phyloP scores from a whole-genome alignment of 1,140 invertebrate genomes.

The Orius laevigatus region DNA sequence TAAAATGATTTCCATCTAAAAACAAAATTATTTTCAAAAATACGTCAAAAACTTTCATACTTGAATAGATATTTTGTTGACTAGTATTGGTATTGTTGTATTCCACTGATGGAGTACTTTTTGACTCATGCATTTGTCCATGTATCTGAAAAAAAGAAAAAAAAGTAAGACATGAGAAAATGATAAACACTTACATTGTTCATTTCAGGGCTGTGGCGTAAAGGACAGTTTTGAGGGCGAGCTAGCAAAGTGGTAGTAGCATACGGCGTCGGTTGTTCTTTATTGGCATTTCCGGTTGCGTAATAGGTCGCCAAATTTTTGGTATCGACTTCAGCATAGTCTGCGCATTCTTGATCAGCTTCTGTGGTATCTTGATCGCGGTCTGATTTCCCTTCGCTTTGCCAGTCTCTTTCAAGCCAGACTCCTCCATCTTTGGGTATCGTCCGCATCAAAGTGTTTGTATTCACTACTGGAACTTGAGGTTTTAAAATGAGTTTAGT shows the following conservation, averaged over 20 bases:
- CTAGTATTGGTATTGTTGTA: slow-evolving; percentile 15
- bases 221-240: slow-evolving; percentile 5
- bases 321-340: slow-evolving; percentile 63
- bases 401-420: slow-evolving; percentile 60
- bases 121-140: slow-evolving; percentile 12
- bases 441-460: slow-evolving; percentile 15
- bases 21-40: not conserved
- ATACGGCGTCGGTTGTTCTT: slow-evolving; percentile 58
- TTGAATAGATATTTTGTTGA: slow-evolving; percentile 15
- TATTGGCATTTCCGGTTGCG: slow-evolving; percentile 35
- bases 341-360: slow-evolving; percentile 30
- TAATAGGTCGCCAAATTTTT: slow-evolving; percentile 62
- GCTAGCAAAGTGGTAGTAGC: slow-evolving; percentile 60
- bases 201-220: slow-evolving; percentile 18
- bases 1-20: slow-evolving; percentile 8
- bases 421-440: slow-evolving; percentile 38
- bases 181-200: slow-evolving; percentile 9
- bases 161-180: not conserved
- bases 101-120: slow-evolving; percentile 14
- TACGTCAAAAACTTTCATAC: not conserved
- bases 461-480: slow-evolving; percentile 19
- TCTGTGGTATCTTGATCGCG: slow-evolving; percentile 26
- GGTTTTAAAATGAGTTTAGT: not conserved
- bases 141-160: slow-evolving; percentile 10
- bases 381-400: slow-evolving; percentile 40